Base-by-base conservation (phyloP, 1,140 invertebrate genomes). In the Bursaphelenchus mucronatus region DNA sequence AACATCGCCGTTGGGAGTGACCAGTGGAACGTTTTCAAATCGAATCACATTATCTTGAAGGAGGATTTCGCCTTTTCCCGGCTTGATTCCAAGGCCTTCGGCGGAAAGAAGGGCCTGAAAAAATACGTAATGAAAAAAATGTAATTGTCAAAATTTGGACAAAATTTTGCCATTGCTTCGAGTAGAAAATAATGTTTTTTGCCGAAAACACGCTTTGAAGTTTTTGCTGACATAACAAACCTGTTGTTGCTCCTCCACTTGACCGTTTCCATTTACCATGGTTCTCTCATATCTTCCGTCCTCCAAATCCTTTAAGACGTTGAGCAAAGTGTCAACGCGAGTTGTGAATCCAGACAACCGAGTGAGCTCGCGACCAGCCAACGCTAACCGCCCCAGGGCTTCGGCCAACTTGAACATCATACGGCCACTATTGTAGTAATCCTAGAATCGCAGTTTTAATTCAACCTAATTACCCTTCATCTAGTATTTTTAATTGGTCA, bases 341-440 rank as follows among this genome's bases (percentile, higher is more conserved):
- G 90, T 86, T 2, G 94, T 97, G 74, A 94, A 92, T 3, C 93
- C 95, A 45, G 94, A 91, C 53, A 97, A 82, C 73, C 91, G 86
- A 7, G 92, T 94, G 83, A 97, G 85, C 82, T 98, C 94, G 68
- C 93, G 85, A 3, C 94, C 92, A 39, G 94, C 92, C 52, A 97
- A 82, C 7, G 97, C 90, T 21, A 97, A 84, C 49, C 94, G 86
- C 8, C 94, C 94, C 74, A 97, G 92, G 40, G 94, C 93, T 84
- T 97, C 92, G 0, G 94, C 94, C 83, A 97, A 86, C 81, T 95
- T 94, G 3, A 97, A 88, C 76, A 97, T 84, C 94, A 97, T 97
- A 13, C 94, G 86, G 0, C 94, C 94, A 83, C 90, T 92, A 11
- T 90, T 93, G 82, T 97, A 97, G 79, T 98, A 97, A 75, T 90